A percentile compares a stretch with the other conserved stretches of the same genome.
Conservation (phyloP, 1,140 invertebrate genomes). For the Reticulitermes speratus region DNA sequence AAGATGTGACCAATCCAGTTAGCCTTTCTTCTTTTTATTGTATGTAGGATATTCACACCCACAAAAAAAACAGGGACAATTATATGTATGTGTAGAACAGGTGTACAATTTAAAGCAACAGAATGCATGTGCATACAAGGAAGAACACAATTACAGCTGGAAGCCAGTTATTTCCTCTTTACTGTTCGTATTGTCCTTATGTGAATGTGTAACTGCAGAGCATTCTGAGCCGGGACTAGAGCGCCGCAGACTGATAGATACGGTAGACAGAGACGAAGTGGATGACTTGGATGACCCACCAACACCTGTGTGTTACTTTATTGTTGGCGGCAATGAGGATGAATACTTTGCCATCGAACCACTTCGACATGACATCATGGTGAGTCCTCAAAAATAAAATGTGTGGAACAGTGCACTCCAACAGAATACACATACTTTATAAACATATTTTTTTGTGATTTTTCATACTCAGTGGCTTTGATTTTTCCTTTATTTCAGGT, state of each 20-base stretch:
- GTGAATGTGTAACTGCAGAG: slow-evolving; percentile 50
- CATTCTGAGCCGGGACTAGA: slow-evolving; percentile 69
- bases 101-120: no score
- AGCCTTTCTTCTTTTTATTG: no score
- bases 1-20: no score
- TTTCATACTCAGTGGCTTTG: background rate
- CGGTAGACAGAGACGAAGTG: slow-evolving; percentile 74
- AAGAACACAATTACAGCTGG: no score
- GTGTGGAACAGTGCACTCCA: background rate
- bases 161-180: no score
- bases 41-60: no score
- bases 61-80: no score
- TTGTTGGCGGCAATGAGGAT: slow-evolving; percentile 76
- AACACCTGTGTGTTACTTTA: slow-evolving; percentile 82
- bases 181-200: no score
- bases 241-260: slow-evolving; percentile 69
- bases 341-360: slow-evolving; percentile 71
- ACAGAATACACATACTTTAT: background rate
- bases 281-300: slow-evolving; percentile 75
- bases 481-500: background rate
- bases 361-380: slow-evolving; percentile 66
- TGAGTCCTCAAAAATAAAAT: slow-evolving; percentile 40
- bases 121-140: no score
- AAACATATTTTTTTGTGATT: background rate
- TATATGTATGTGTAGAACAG: no score